Conservation (phyloP, 2,888 invertebrate species). For the Dynastes maya region DNA sequence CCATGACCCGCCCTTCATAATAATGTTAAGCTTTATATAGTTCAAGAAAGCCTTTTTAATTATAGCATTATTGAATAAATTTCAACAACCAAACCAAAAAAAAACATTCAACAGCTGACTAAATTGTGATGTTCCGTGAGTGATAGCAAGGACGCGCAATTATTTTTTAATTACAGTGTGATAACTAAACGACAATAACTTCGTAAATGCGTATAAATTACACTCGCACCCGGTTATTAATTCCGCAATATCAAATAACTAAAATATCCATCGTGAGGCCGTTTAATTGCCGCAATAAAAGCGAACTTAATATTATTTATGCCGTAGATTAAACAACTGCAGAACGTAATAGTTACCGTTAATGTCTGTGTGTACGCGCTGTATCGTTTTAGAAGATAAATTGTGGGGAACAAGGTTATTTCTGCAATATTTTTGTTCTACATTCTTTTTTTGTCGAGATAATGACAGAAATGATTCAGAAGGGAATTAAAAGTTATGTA, state of each 20-base stretch:
- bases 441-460: background rate
- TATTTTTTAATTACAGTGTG: background rate
- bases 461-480: no score
- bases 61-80: no score
- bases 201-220: constrained; percentile 1
- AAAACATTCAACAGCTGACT: no score
- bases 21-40: no score
- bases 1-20: no score
- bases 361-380: no score
- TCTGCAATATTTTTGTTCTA: constrained; percentile 17
- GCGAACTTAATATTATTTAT: constrained; percentile 22
- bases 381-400: constrained; percentile 11
- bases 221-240: background rate
- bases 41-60: no score
- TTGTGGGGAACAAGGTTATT: constrained; percentile 35
- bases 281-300: constrained; percentile 23
- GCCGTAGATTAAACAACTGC: constrained; percentile 9
- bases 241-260: constrained; percentile 24
- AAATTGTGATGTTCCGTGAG: background rate
- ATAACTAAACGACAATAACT: constrained; percentile 1
- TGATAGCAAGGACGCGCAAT: constrained; percentile 5
- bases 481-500: no score
- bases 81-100: no score
- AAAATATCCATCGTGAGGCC: constrained; percentile 22
- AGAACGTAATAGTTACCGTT: constrained; percentile 17